Evolutionary conservation across 1,140 invertebrate genomes (phyloP).

Genomic region (Pentalonia nigronervosa): DNA sequence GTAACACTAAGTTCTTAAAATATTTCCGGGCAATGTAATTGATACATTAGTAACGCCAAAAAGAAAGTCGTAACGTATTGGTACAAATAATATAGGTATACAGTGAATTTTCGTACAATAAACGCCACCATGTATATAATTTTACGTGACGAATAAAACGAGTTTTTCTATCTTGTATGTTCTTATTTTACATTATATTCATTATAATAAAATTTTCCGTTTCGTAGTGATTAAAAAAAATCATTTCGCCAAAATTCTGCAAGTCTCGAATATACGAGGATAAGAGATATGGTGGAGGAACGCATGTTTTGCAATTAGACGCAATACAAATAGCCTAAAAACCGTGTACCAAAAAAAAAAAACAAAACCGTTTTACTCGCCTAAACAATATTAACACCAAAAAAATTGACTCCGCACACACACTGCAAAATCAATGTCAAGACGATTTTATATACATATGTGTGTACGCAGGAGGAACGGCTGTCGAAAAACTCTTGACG

Average conservation of each 20-base stretch:
- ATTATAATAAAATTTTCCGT: background rate
- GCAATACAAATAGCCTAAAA: background rate
- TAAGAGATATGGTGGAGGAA: background rate
- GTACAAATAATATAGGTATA: background rate
- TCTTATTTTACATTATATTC: background rate
- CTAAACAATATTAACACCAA: background rate
- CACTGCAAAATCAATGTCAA: background rate
- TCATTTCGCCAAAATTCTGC: background rate
- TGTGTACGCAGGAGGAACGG: background rate
- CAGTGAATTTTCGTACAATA: background rate
- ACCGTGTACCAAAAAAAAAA: background rate
- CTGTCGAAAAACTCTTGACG: background rate
- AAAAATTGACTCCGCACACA: background rate
- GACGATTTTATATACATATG: background rate
- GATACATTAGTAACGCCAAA: slow-evolving; percentile 44
- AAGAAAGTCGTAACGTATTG: background rate
- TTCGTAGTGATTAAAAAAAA: background rate
- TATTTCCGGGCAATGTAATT: slow-evolving; percentile 32
- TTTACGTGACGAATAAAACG: background rate
- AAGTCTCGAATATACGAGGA: background rate
- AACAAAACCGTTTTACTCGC: background rate
- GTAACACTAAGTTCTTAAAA: slow-evolving; percentile 28
- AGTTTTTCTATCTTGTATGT: background rate
- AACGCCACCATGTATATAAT: background rate
- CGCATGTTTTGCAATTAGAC: background rate